Evolutionary conservation across 2,888 invertebrate species (phyloP), one percentile per base, ranked within the genome.

Genomic region (Scrobipalpa costella): DNA sequence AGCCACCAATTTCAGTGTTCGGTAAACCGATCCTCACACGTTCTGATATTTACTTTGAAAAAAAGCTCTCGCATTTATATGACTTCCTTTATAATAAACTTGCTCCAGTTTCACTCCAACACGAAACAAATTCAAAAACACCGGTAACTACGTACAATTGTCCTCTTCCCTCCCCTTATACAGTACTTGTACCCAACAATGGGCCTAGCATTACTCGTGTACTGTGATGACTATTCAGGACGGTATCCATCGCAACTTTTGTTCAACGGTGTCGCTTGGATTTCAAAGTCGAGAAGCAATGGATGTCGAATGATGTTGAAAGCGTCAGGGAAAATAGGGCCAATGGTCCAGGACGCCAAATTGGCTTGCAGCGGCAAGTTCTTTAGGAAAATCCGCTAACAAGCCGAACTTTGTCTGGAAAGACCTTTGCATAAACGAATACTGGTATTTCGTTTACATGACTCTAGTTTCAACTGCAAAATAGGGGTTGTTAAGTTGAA

Each of bases 311-410:
- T 13, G 40, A 1, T 13, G 11, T 40, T 13, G 2, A 15, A 44
- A 44, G n/a, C n/a, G 44, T 7, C 7, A 15, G 15, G 44, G 15
- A n/a, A 7, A 44, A 44, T 7, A n/a, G 6, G 6, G 1, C 34
- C 33, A 55, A 15, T 59, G 62, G 52, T 38, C 38, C 15, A 27
- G 0, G 17, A 27, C 13, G 13, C 55, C 33, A 55, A 55, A 55
- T 55, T 55, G 55, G 55, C 55, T 55, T 55, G 55, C 59, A 62
- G 47, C 27, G 44, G 17, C 34, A 62, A 73, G 70, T 73, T 71
- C 71, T 71, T 73, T 70, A 71, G 69, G 73, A 69, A 76, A 75
- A 76, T 77, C 73, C 73, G 69, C 71, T 75, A 77, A 77, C 75
- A 74, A 75, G 74, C 71, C 69, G 62, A 71, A 76, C 73, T 76